These are phyloP conservation scores for Boloria selene DNA, from an alignment of 2,888 invertebrate genomes.

Conservation along the genomic window DNA sequence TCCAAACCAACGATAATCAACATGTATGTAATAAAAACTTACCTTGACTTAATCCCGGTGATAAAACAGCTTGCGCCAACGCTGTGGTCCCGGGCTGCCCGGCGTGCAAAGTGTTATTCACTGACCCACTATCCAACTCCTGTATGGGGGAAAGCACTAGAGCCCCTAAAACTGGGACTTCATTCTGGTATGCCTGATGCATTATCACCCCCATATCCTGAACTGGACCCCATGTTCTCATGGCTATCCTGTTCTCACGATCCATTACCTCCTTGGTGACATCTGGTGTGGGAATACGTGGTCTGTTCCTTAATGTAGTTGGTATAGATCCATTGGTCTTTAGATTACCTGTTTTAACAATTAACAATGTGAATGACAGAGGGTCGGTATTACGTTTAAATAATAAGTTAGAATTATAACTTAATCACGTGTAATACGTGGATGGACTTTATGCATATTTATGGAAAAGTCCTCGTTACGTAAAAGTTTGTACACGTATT, in stretches of 20 bases:
- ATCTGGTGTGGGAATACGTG: slow-evolving; percentile 94
- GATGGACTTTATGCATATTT: too few relatives aligned
- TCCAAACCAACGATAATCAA: background rate
- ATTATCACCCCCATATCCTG: slow-evolving; percentile 86
- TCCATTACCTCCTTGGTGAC: slow-evolving; percentile 91
- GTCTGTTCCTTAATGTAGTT: slow-evolving; percentile 88
- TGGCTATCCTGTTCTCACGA: slow-evolving; percentile 85
- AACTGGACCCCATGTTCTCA: slow-evolving; percentile 55
- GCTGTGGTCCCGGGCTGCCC: slow-evolving; percentile 89
- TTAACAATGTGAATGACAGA: background rate
- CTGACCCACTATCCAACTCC: slow-evolving; percentile 89
- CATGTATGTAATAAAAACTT: background rate
- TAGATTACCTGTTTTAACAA: slow-evolving; percentile 77
- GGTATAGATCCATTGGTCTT: slow-evolving; percentile 87
- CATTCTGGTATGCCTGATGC: slow-evolving; percentile 84
- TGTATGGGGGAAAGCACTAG: slow-evolving; percentile 91
- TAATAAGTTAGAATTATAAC: too few relatives aligned
- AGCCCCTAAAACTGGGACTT: slow-evolving; percentile 88
- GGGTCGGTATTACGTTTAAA: background rate
- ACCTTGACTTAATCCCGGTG: slow-evolving; percentile 77
- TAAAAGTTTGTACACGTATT: too few relatives aligned
- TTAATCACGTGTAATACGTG: too few relatives aligned
- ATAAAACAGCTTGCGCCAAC: slow-evolving; percentile 89
- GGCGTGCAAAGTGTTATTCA: slow-evolving; percentile 87
- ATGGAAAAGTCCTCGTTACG: too few relatives aligned